Evolutionary conservation across 1,140 invertebrate species (phyloP).

Genomic region (Drosophila cardini): DNA sequence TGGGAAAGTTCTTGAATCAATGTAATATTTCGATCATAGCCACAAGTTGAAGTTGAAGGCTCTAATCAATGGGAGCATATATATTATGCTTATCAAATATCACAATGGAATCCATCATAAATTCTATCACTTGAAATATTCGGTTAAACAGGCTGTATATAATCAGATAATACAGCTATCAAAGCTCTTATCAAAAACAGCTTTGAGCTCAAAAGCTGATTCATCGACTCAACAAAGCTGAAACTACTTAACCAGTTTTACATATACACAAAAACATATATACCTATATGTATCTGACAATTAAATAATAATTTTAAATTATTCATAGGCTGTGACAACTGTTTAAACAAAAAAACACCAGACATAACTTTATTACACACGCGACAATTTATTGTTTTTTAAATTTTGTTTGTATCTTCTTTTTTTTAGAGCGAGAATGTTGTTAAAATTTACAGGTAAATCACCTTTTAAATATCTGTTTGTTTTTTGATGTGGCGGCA

Average conservation of each 20-base stretch:
- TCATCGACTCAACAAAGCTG: neutral
- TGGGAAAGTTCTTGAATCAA: neutral
- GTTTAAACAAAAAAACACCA: too few relatives aligned
- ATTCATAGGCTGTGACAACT: too few relatives aligned
- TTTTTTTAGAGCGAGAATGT: slow-evolving; percentile 22
- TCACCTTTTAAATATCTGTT: slow-evolving; percentile 55
- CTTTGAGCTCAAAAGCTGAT: slow-evolving; percentile 1
- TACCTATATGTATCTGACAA: too few relatives aligned
- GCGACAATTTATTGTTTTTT: neutral
- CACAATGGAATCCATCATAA: slow-evolving; percentile 33
- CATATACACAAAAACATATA: too few relatives aligned
- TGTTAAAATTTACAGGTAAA: slow-evolving; percentile 32
- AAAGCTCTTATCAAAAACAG: neutral
- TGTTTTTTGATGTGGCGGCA: slow-evolving; percentile 36
- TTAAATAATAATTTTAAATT: too few relatives aligned
- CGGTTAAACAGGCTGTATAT: slow-evolving; percentile 1
- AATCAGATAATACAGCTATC: slow-evolving; percentile 25
- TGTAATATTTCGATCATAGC: slow-evolving; percentile 4
- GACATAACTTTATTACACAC: neutral
- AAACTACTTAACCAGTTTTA: neutral
- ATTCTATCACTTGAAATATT: slow-evolving; percentile 4
- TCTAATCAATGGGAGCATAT: slow-evolving; percentile 6
- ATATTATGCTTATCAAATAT: slow-evolving; percentile 36
- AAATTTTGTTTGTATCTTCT: neutral
- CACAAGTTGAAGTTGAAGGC: slow-evolving; percentile 4